phyloP scores from a whole-genome alignment of 2,797 vertebrate genomes.

The Gallirallus australis region DNA sequence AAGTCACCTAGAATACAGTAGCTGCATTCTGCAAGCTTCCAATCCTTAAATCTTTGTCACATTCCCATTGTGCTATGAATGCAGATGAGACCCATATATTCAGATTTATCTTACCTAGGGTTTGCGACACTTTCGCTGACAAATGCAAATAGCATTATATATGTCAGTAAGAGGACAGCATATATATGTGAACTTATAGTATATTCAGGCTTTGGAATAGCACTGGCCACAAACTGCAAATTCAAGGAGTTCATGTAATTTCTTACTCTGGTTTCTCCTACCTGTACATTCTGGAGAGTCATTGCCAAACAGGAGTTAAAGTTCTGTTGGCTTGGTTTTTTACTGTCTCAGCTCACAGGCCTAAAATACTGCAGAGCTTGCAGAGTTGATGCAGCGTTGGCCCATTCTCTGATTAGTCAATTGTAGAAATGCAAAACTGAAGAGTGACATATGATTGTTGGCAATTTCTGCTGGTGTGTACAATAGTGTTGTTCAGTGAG shows the following conservation, averaged over 20 bases:
- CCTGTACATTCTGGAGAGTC: not conserved
- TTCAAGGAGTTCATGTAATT: not conserved
- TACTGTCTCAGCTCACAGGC: not conserved
- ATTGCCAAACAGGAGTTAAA: not conserved
- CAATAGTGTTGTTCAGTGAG: not conserved
- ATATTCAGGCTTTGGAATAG: not conserved
- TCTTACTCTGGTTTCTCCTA: not conserved
- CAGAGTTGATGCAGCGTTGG: not conserved
- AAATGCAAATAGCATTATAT: not conserved
- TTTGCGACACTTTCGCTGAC: not conserved
- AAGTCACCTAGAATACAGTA: not conserved
- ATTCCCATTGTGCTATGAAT: not conserved
- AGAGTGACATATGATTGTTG: not conserved
- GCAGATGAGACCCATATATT: not conserved
- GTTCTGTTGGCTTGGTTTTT: not conserved
- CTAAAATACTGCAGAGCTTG: not conserved
- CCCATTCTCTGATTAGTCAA: not conserved
- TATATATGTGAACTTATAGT: rapidly evolving
- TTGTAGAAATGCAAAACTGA: not conserved
- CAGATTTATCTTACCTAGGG: not conserved
- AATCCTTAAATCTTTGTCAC: not conserved
- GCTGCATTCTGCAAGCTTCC: not conserved
- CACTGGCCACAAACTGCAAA: not conserved
- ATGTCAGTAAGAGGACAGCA: not conserved
- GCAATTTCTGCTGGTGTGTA: not conserved